Percentiles rank a stretch among this genome's conserved stretches.
Evolutionary conservation across 2,113 vertebrate genomes (phyloP).

Genomic region (Equus przewalskii): DNA sequence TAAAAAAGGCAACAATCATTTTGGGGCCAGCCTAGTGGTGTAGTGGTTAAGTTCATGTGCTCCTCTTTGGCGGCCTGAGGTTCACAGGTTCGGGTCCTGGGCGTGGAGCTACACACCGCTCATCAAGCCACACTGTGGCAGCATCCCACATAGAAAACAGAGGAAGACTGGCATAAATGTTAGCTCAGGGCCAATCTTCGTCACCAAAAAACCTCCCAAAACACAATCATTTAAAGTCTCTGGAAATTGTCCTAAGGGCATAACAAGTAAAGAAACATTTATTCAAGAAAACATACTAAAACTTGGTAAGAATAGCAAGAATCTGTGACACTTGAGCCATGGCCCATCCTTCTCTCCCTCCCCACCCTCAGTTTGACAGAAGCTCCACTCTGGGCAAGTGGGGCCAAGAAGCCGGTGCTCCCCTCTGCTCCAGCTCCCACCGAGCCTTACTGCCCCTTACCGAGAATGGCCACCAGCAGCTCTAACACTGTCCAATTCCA

Average conservation of each 20-base stretch:
- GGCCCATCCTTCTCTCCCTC: background rate
- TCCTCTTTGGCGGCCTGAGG: no score
- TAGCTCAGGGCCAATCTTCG: no score
- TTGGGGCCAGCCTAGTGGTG: no score
- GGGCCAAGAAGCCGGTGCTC: background rate
- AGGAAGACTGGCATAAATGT: no score
- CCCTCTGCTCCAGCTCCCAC: background rate
- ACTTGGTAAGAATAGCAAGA: background rate
- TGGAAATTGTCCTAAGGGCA: constrained; percentile 16
- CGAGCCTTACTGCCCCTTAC: background rate
- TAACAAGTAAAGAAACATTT: background rate
- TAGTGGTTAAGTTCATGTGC: no score
- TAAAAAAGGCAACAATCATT: background rate
- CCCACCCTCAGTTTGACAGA: background rate
- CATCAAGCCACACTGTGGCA: no score
- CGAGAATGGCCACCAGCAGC: background rate
- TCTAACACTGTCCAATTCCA: background rate
- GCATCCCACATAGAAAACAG: no score
- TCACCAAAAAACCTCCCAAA: background rate
- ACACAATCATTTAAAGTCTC: background rate
- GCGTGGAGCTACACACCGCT: no score
- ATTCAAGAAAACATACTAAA: background rate
- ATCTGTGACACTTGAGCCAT: background rate
- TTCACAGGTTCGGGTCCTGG: no score
- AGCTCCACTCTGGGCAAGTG: background rate